Evolutionary conservation across 2,113 vertebrate genomes (phyloP).

Genomic region (Lepus europaeus): DNA sequence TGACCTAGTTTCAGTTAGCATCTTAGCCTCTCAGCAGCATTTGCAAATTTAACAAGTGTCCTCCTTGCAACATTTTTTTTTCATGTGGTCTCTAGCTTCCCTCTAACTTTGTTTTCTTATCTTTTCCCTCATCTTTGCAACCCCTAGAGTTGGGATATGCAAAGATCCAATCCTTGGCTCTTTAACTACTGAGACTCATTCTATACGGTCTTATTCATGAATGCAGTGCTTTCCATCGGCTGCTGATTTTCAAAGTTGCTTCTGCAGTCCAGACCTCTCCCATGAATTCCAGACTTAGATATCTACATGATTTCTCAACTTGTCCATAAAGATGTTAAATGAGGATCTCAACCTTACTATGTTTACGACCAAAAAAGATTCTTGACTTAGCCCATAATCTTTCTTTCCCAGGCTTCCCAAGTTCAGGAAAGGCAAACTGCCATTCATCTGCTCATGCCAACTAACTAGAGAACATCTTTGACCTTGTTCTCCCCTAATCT

Average conservation of each 20-base stretch:
- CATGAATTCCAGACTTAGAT: neutral
- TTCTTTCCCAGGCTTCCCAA: neutral
- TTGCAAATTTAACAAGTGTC: neutral
- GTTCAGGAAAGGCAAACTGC: neutral
- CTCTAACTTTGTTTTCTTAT: neutral
- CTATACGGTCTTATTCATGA: neutral
- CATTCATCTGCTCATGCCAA: neutral
- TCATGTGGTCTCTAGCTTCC: neutral
- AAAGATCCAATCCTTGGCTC: neutral
- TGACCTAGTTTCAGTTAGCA: neutral
- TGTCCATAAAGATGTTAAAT: neutral
- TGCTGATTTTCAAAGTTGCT: neutral
- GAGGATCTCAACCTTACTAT: neutral
- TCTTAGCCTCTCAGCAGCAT: neutral
- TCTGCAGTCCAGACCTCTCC: neutral
- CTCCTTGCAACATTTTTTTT: neutral
- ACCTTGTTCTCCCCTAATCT: neutral
- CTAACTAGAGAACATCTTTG: neutral
- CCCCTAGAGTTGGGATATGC: neutral
- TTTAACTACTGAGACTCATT: neutral
- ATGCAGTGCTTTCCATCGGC: neutral
- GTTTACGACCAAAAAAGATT: neutral
- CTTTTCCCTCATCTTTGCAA: neutral
- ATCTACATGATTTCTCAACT: constrained; percentile 13
- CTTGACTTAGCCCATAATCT: neutral